Percentiles rank a stretch among this genome's conserved stretches.
Evolutionary conservation across 2,797 vertebrate species (phyloP).

Genomic region (Pangasius sanitwongsei): DNA sequence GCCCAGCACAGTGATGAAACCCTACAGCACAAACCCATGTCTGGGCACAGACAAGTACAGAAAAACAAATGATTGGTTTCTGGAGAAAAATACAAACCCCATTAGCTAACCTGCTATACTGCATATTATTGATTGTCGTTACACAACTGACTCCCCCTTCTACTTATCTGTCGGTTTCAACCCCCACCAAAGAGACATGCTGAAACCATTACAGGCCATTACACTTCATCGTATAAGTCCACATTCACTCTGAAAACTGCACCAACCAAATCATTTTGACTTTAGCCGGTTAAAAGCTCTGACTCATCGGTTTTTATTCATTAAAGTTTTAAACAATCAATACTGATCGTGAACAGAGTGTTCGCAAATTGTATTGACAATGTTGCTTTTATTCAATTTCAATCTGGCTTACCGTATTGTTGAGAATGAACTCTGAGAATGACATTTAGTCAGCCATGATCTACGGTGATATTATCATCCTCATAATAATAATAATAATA

Average conservation of each 20-base stretch:
- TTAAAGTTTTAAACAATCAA: background rate
- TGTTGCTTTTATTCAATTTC: background rate
- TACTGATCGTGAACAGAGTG: background rate
- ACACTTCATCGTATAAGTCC: background rate
- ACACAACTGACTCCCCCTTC: slow-evolving; percentile 62
- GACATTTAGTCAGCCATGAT: background rate
- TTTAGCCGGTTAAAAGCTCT: background rate
- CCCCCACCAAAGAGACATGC: background rate
- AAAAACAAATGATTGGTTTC: background rate
- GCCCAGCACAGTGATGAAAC: background rate
- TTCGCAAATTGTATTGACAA: background rate
- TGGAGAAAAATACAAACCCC: slow-evolving; percentile 31
- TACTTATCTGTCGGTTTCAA: slow-evolving; percentile 3
- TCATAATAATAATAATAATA: background rate
- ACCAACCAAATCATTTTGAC: background rate
- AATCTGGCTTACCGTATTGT: background rate
- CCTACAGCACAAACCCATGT: background rate
- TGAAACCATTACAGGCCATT: slow-evolving; percentile 10
- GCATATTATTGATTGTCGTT: slow-evolving; percentile 69
- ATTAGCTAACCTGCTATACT: slow-evolving; percentile 59
- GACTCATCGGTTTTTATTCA: slow-evolving; percentile 9
- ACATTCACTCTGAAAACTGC: background rate
- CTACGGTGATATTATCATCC: background rate
- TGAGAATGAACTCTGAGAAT: background rate
- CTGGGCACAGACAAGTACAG: background rate